phyloP scores from a whole-genome alignment of 2,888 invertebrate genomes.

The Brachypalpus laphriformis region DNA sequence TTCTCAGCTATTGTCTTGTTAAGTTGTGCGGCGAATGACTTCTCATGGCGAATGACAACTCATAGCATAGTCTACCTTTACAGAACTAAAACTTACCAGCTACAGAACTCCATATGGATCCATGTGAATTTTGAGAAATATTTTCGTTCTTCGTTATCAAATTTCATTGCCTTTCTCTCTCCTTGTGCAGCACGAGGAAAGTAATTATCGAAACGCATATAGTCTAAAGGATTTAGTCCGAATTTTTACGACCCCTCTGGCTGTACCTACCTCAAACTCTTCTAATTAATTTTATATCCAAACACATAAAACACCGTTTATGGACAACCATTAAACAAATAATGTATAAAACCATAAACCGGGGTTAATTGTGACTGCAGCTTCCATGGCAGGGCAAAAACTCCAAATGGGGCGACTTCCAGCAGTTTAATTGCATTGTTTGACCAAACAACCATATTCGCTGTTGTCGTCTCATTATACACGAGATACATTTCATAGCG shows the following conservation, averaged over 20 bases:
- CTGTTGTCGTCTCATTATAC: conserved; percentile 54
- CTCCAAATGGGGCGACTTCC: conserved; percentile 23
- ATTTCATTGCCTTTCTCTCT: too few relatives aligned
- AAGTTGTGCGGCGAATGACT: too few relatives aligned
- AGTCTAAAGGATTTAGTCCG: background rate
- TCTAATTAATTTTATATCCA: conserved; percentile 24
- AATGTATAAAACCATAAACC: conserved; percentile 29
- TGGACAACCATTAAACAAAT: conserved; percentile 25
- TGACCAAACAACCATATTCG: conserved; percentile 64
- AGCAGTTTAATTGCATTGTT: conserved; percentile 64
- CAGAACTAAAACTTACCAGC: too few relatives aligned
- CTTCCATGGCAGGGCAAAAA: background rate
- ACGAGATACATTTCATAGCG: conserved; percentile 44
- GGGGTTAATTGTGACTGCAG: conserved; percentile 6
- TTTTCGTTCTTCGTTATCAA: too few relatives aligned
- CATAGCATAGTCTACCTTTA: too few relatives aligned
- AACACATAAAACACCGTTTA: conserved; percentile 31
- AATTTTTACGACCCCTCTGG: conserved; percentile 11
- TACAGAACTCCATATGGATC: too few relatives aligned
- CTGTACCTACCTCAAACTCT: background rate
- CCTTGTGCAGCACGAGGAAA: background rate
- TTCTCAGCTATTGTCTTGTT: too few relatives aligned
- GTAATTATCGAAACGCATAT: too few relatives aligned
- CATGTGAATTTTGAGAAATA: too few relatives aligned
- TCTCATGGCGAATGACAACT: too few relatives aligned